Percentiles rank a stretch among this genome's conserved stretches.
phyloP scores from a whole-genome alignment of 2,888 invertebrate genomes.

The Eupithecia subumbrata region DNA sequence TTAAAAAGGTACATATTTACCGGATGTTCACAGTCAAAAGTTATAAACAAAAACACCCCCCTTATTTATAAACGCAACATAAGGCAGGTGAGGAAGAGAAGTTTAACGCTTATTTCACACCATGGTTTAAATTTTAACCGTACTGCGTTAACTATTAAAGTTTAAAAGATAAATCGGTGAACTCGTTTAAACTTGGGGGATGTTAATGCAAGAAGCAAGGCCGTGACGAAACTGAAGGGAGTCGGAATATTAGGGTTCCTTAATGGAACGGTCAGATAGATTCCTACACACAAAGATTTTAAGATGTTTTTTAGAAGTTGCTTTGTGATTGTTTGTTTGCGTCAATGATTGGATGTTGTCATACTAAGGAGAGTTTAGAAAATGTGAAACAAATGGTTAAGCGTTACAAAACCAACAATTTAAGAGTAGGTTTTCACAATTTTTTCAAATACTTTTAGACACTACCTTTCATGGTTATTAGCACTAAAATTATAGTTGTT shows the following conservation, averaged over 20 bases:
- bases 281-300: neutral
- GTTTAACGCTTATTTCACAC: constrained; percentile 62
- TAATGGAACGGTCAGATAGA: neutral
- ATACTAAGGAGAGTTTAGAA: neutral
- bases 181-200: constrained; percentile 66
- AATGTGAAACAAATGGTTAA: neutral
- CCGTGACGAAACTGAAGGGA: constrained; percentile 85
- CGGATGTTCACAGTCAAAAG: constrained; percentile 28
- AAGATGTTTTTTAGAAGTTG: no score
- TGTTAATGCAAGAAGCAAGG: constrained; percentile 72
- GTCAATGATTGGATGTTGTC: neutral
- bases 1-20: constrained; percentile 8
- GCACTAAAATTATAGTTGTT: no score
- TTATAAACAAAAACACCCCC: constrained; percentile 26
- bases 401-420: neutral
- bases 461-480: no score
- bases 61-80: constrained; percentile 39
- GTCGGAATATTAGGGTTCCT: constrained; percentile 20
- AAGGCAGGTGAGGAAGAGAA: constrained; percentile 59
- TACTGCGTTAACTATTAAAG: constrained; percentile 13
- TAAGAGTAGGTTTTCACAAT: neutral
- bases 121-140: constrained; percentile 45
- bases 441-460: no score
- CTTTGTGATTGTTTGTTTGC: neutral
- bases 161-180: constrained; percentile 71